phyloP scores from a whole-genome alignment of 2,888 invertebrate species.

The Subacronicta megacephala region DNA sequence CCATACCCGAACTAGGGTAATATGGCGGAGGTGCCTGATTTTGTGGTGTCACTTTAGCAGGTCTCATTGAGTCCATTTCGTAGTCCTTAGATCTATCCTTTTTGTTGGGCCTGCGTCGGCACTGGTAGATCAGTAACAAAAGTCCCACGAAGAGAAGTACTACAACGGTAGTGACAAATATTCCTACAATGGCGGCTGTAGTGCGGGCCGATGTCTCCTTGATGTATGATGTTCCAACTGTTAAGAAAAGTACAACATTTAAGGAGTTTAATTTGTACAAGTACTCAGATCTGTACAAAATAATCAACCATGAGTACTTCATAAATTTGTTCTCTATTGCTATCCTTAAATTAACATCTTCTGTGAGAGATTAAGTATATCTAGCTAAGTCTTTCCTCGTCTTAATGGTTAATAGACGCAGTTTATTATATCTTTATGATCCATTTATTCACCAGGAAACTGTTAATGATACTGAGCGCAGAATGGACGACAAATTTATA shows the following conservation, averaged over 20 bases:
- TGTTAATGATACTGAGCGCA: neutral
- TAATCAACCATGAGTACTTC: too few species aligned
- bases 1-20: slow-evolving; percentile 95
- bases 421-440: slow-evolving; percentile 28
- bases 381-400: slow-evolving; percentile 9
- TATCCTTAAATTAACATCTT: slow-evolving; percentile 15
- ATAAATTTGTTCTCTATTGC: neutral
- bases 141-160: slow-evolving; percentile 93
- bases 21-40: slow-evolving; percentile 97
- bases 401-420: slow-evolving; percentile 24
- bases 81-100: slow-evolving; percentile 96
- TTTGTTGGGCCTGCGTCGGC: slow-evolving; percentile 94
- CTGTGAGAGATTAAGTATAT: slow-evolving; percentile 9
- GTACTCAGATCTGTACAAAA: too few species aligned
- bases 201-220: slow-evolving; percentile 94
- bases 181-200: slow-evolving; percentile 90
- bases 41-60: slow-evolving; percentile 95
- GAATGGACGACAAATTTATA: neutral
- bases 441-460: slow-evolving; percentile 15
- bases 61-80: slow-evolving; percentile 96
- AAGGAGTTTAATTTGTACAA: neutral
- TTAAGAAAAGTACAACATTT: slow-evolving; percentile 32
- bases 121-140: slow-evolving; percentile 95
- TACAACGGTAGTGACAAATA: slow-evolving; percentile 81
- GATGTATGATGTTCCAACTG: slow-evolving; percentile 95